Evolutionary conservation across 2,888 invertebrate species (phyloP), one percentile per base, ranked within the genome.

Genomic region (Hoplodrina ambigua): DNA sequence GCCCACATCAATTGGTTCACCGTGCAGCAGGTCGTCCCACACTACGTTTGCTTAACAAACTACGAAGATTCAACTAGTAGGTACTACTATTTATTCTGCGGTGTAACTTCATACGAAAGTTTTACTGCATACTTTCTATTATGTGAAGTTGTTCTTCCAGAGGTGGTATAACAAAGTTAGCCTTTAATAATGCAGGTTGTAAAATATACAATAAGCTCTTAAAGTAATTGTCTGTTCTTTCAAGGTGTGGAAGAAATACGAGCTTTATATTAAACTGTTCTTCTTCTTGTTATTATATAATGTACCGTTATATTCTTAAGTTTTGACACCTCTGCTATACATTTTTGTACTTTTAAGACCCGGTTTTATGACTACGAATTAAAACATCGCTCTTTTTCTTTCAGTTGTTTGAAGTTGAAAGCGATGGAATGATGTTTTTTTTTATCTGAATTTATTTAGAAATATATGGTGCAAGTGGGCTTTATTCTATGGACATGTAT

Each of bases 21-120:
- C n/a, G n/a, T n/a, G n/a, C n/a, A n/a, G n/a, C n/a, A n/a, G n/a
- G n/a, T n/a, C n/a, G n/a, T n/a, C n/a, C n/a, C n/a, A n/a, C n/a
- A n/a, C n/a, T n/a, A n/a, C n/a, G n/a, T n/a, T n/a, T n/a, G n/a
- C n/a, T n/a, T n/a, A n/a, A n/a, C n/a, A n/a, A n/a, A n/a, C n/a
- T n/a, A 7, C 11, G 15, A 11, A 20, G 4, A 4, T 71, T 53
- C 4, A 41, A 41, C 30, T 55, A 19, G 53, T 33, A 58, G 19
- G 5, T 15, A 15, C 30, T 33, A 57, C 56, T 41, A 49, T 46
- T 55, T 46, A 44, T 57, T 50, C 54, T 3, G 20, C 25, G 20
- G 65, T 62, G 53, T 15, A 66, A 79, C 54, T 65, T 65, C 46
- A 25, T 46, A 46, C 30, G n/a, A 53, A 75, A 80, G 55, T 79